Percentiles rank a stretch among this genome's conserved stretches.
phyloP scores from a whole-genome alignment of 2,113 vertebrate species.

The Rynchops niger region DNA sequence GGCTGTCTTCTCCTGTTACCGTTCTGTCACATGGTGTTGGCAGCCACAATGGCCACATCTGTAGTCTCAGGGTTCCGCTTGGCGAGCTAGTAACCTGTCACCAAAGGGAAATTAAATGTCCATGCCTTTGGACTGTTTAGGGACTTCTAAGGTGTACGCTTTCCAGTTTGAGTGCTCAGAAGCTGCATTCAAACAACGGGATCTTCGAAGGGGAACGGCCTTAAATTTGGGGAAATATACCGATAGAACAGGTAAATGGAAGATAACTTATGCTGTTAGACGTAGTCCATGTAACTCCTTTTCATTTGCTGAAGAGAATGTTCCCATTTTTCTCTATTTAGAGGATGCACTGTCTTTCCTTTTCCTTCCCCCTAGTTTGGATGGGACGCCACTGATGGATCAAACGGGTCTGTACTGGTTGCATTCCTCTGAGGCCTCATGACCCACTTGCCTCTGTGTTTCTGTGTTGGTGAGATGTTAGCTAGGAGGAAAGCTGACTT shows the following conservation, averaged over 20 bases:
- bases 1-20: neutral
- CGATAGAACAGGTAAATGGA: neutral
- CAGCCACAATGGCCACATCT: neutral
- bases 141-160: neutral
- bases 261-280: neutral
- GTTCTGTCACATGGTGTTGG: neutral
- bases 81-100: neutral
- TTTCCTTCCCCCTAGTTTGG: neutral
- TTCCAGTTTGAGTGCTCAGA: neutral
- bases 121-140: neutral
- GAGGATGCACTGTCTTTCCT: neutral
- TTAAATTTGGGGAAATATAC: neutral
- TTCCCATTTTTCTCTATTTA: neutral
- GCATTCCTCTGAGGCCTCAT: neutral
- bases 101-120: neutral
- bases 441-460: neutral
- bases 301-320: neutral
- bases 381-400: neutral
- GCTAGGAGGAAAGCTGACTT: neutral
- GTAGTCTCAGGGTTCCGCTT: neutral
- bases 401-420: neutral
- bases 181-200: neutral
- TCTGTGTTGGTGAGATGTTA: neutral
- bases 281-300: neutral
- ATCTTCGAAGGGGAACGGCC: neutral